Evolutionary conservation across 2,797 vertebrate genomes (phyloP).

Genomic region (Siniperca obscura): DNA sequence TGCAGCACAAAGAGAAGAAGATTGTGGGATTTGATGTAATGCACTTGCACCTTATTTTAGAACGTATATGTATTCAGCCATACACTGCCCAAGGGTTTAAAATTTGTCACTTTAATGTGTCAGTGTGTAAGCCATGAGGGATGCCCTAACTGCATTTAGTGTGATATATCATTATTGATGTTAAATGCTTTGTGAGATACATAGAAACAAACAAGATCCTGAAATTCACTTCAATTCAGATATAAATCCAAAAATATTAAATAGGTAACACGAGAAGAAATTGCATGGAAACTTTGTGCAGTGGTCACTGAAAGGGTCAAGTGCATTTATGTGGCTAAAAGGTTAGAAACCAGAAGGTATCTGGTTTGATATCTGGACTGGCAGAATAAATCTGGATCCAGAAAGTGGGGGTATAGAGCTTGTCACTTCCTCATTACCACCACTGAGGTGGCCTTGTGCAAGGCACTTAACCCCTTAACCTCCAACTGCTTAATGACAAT

Average conservation of each 20-base stretch:
- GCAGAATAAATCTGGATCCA: not conserved
- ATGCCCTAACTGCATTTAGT: not conserved
- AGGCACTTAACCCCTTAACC: not conserved
- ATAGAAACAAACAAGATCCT: not conserved
- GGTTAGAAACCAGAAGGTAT: not conserved
- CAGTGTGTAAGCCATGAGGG: not conserved
- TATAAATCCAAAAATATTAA: not conserved
- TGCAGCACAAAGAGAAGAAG: slow-evolving; percentile 35
- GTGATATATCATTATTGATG: not conserved
- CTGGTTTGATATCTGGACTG: not conserved
- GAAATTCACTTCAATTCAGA: not conserved
- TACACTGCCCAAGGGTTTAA: not conserved
- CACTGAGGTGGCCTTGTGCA: not conserved
- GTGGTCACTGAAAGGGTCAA: not conserved
- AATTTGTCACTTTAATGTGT: not conserved
- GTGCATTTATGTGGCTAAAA: not conserved
- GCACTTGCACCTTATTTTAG: not conserved
- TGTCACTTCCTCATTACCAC: not conserved
- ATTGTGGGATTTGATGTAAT: not conserved
- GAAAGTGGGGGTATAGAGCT: not conserved
- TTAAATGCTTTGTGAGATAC: not conserved
- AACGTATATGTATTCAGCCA: not conserved
- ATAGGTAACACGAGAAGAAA: not conserved
- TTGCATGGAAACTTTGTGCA: not conserved
- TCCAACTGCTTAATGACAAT: not conserved